These are phyloP conservation scores for Geotria australis DNA, from an alignment of 2,797 vertebrate species.

Conservation along the genomic window DNA sequence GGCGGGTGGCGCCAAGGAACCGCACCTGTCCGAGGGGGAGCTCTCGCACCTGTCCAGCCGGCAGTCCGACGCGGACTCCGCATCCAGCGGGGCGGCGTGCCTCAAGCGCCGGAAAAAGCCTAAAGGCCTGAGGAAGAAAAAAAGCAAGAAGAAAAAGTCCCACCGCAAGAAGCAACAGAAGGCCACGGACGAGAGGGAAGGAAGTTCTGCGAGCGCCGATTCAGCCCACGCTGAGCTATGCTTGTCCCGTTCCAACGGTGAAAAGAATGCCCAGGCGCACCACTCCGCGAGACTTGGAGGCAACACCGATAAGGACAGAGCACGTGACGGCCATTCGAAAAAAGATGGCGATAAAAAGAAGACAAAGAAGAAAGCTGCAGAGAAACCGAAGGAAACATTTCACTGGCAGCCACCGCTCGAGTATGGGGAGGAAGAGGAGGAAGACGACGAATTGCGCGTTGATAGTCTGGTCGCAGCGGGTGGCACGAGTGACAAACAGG, in stretches of 20 bases:
- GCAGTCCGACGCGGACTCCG: neutral
- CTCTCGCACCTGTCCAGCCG: neutral
- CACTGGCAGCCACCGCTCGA: slow-evolving; percentile 90
- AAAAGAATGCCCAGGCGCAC: no score
- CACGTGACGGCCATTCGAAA: no score
- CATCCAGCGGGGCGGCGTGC: neutral
- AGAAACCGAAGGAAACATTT: slow-evolving; percentile 51
- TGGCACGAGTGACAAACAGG: no score
- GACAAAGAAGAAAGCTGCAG: slow-evolving; percentile 26
- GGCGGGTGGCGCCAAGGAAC: no score
- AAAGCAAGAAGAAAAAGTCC: neutral
- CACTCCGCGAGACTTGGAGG: no score
- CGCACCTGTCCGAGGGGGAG: neutral
- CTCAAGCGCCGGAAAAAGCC: neutral
- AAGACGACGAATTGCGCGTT: neutral
- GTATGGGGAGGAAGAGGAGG: slow-evolving; percentile 15
- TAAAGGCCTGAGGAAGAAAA: neutral
- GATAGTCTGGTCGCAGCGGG: neutral
- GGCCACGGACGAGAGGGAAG: neutral
- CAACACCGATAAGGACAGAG: no score
- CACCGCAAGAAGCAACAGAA: neutral
- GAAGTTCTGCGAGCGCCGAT: neutral
- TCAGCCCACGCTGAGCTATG: neutral
- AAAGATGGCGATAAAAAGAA: slow-evolving; percentile 12
- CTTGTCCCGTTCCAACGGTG: no score